Evolutionary conservation across 1,140 invertebrate genomes (phyloP), one percentile per base, ranked within the genome.

Genomic region (Ephestia elutella): DNA sequence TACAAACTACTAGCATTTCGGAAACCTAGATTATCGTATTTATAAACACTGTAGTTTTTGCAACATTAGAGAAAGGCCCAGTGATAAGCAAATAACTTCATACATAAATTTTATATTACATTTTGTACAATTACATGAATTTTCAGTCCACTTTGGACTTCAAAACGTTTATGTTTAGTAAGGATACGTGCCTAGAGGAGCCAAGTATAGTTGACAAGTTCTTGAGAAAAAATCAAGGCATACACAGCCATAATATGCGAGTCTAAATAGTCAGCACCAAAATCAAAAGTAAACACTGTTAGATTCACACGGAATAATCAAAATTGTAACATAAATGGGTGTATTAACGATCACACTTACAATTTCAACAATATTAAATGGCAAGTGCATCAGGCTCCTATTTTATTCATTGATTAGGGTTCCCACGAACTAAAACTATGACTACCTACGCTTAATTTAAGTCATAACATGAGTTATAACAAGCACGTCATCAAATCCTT

Each of bases 401-500:
- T n/a, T 25, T 50, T 32, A 50, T 19, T 50, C 20, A 15, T 50
- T 19, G n/a, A 17, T 21, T n/a, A 53, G 50, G 44, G 28, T 60
- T 60, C 51, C 58, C 58, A 57, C 21, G 10, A 53, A 53, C 19
- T 53, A 53, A 25, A 53, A 18, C 50, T 53, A 53, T 53, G 50
- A 53, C 50, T 53, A 53, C 50, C 50, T 53, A 53, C 50, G 5
- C 19, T 25, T 50, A 53, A 25, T 21, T 25, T n/a, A 53, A 20
- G 50, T 53, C 8, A 25, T 53, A 53, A 25, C 21, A 53, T 18
- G n/a, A 20, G 49, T 50, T 20, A 17, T 15, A 15, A 50, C 50
- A 53, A 25, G 50, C 50, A n/a, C 4, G 50, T 53, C 18, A 35
- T 51, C 57, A 51, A 58, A 51, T 57, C 44, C 56, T 30, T 57